Evolutionary conservation across 2,113 vertebrate genomes (phyloP), one percentile per base, ranked within the genome.

Genomic region (Pseudorasbora parva): DNA sequence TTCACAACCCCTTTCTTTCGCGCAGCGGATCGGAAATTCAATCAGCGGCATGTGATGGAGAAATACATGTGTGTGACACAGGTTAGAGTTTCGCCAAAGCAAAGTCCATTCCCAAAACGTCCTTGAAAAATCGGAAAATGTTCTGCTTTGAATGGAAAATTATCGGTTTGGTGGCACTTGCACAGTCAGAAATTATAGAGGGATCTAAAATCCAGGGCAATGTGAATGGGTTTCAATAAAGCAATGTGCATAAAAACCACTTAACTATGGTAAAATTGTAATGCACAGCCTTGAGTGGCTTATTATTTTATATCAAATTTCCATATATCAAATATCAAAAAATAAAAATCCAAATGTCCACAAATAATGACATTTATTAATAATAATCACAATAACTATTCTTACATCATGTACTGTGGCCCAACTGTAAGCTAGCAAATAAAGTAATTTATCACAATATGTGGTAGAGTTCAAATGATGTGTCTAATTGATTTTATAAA

Each of bases 1-100:
- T 84, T 86, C 56, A 85, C 75, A 80, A 57, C 25, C 60, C 49
- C 73, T 76, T 54, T 66, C 27, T 41, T 57, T 15, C 17, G n/a
- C 0, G 23, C 45, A 2, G 74, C 15, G 47, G 47, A 54, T 68
- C 41, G 23, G 47, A 78, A 68, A 84, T 78, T 77, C 62, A 69
- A 84, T 84, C 82, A 43, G 54, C n/a, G 14, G 2, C 30, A 1
- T 69, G 74, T 77, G 74, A 75, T 51, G 27, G 45, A 77, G 21
- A 84, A 41, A 84, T 69, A 57, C 37, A 78, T 10, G 5, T 11
- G 33, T 54, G 30, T 78, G 54, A 77, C 66, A 78, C 30, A 56
- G 47, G 47, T 33, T 21, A 62, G 2, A 30, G 41, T 49, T 47
- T 79, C 43, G 27, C 8, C 56, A 43, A 79, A 64, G 45, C 43